phyloP scores from a whole-genome alignment of 2,113 vertebrate genomes.

The Albula glossodonta region DNA sequence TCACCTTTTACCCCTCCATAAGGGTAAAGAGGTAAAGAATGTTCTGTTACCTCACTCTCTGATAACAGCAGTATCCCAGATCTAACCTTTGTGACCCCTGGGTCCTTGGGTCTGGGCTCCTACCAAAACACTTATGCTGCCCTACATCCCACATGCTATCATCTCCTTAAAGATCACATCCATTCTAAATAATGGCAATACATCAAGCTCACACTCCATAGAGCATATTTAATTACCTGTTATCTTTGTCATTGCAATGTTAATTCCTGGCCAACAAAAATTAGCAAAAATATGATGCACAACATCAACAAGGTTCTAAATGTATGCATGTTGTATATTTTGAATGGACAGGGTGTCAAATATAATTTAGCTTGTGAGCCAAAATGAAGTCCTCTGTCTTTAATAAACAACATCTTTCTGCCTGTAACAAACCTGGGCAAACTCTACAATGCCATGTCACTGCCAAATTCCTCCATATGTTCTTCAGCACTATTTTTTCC shows the following conservation, averaged over 20 bases:
- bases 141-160: constrained; percentile 10
- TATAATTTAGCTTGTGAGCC: background rate
- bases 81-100: background rate
- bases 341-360: background rate
- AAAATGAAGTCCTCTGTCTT: background rate
- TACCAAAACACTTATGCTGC: background rate
- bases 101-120: background rate
- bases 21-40: background rate
- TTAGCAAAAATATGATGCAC: background rate
- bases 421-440: background rate
- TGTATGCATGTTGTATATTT: background rate
- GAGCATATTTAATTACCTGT: background rate
- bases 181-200: background rate
- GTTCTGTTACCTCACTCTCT: background rate
- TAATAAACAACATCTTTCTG: background rate
- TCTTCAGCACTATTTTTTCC: background rate
- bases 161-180: background rate
- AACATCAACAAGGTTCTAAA: background rate
- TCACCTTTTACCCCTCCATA: background rate
- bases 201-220: background rate
- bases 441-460: background rate
- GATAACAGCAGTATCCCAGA: background rate
- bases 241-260: background rate
- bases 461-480: background rate
- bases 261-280: background rate